phyloP scores from a whole-genome alignment of 2,888 invertebrate genomes.

The Anaspis maculata region DNA sequence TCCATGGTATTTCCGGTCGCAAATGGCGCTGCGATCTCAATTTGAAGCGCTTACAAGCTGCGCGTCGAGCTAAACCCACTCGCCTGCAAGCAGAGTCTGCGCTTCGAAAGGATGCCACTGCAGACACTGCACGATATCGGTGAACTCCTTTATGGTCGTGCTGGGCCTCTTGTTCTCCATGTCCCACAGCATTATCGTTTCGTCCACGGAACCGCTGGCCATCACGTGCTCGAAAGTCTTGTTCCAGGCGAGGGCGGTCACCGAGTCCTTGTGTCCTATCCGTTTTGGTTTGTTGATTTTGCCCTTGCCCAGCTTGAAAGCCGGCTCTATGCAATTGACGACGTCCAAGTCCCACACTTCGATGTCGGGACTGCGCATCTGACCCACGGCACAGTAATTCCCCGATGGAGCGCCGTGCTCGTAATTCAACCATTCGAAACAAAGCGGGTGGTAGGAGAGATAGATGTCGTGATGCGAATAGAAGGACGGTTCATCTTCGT shows the following conservation, averaged over 20 bases:
- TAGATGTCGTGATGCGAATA: conserved; percentile 93
- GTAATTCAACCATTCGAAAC: conserved; percentile 88
- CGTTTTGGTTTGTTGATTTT: conserved; percentile 66
- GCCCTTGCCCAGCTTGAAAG: conserved; percentile 68
- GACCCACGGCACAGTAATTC: conserved; percentile 87
- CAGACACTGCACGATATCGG: conserved; percentile 76
- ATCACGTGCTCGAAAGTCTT: conserved; percentile 69
- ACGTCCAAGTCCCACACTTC: conserved; percentile 97
- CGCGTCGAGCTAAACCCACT: no score
- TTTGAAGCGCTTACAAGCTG: no score
- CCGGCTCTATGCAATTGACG: conserved; percentile 83
- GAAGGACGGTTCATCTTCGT: conserved; percentile 78
- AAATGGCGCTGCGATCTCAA: no score
- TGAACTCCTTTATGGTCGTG: conserved; percentile 63
- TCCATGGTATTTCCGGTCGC: no score
- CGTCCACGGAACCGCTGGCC: conserved; percentile 90
- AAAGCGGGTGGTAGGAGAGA: conserved; percentile 81
- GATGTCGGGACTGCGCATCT: conserved; percentile 86
- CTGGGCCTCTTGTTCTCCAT: conserved; percentile 71
- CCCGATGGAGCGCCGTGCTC: conserved; percentile 69
- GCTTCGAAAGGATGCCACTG: conserved; percentile 79
- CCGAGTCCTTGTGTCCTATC: conserved; percentile 81
- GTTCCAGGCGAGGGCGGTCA: conserved; percentile 90
- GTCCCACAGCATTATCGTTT: conserved; percentile 85
- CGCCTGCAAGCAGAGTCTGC: conserved; percentile 63